Evolutionary conservation across 2,888 invertebrate genomes (phyloP).

Genomic region (Callinectes sapidus): DNA sequence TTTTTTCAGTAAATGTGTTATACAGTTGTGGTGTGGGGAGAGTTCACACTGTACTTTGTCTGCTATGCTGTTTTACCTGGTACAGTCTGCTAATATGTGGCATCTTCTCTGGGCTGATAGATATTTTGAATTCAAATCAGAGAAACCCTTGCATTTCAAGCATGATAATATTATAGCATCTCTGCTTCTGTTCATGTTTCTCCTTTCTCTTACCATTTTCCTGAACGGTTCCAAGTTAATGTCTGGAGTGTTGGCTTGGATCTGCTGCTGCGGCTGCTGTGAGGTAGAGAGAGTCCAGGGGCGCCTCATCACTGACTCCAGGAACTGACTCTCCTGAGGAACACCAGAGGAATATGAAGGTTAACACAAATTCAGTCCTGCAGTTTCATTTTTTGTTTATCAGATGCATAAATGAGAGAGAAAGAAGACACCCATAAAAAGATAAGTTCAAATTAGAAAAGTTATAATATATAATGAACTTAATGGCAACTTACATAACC

Average conservation of each 20-base stretch:
- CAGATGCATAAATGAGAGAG: no score
- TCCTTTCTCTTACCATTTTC: conserved; percentile 75
- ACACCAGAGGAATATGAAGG: not conserved
- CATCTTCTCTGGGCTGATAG: no score
- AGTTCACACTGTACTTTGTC: no score
- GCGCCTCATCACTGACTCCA: conserved; percentile 76
- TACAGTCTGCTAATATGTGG: no score
- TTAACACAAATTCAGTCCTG: not conserved
- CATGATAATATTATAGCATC: no score
- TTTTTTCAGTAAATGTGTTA: no score
- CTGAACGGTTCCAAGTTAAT: conserved; percentile 76
- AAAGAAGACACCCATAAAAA: not conserved
- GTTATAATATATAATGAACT: not conserved
- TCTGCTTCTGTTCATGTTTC: not conserved
- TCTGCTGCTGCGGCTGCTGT: conserved; percentile 78
- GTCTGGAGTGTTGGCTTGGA: conserved; percentile 75
- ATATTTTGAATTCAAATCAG: no score
- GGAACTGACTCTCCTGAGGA: conserved; percentile 77
- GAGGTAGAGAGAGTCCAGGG: conserved; percentile 79
- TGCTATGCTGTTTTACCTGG: no score
- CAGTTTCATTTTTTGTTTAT: no score
- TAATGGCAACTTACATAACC: conserved; percentile 76
- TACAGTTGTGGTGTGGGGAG: no score
- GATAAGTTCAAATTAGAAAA: not conserved
- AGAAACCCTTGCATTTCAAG: no score